phyloP scores from a whole-genome alignment of 2,888 invertebrate species.

The Heterodera filipjevi region DNA sequence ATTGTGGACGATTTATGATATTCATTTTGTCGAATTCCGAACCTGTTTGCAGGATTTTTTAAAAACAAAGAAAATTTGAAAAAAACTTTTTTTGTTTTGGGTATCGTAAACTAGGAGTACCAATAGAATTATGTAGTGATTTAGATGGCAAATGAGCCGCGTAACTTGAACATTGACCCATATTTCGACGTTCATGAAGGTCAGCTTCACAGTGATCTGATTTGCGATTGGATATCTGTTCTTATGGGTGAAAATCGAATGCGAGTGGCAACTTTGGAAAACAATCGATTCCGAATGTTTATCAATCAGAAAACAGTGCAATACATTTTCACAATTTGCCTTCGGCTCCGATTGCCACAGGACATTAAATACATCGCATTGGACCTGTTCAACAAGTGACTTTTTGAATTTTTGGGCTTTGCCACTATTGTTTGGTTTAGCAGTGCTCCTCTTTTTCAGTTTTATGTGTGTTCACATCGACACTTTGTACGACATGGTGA shows the following conservation, averaged over 20 bases:
- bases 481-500: slow-evolving; percentile 24
- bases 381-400: slow-evolving; percentile 51
- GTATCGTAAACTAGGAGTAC: too few relatives aligned
- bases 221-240: slow-evolving; percentile 31
- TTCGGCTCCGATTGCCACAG: slow-evolving; percentile 56
- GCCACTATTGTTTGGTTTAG: not conserved
- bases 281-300: slow-evolving; percentile 40
- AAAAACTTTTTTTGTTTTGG: too few relatives aligned
- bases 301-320: slow-evolving; percentile 49
- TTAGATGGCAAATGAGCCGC: not conserved
- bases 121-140: not conserved
- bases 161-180: slow-evolving; percentile 13
- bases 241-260: slow-evolving; percentile 40
- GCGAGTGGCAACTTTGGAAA: slow-evolving; percentile 32
- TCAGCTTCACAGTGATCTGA: slow-evolving; percentile 24
- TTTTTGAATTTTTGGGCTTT: not conserved
- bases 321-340: slow-evolving; percentile 60
- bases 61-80: too few relatives aligned
- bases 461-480: slow-evolving; percentile 29
- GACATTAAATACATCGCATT: slow-evolving; percentile 57
- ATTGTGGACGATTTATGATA: too few relatives aligned
- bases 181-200: slow-evolving; percentile 27
- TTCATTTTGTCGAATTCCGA: too few relatives aligned
- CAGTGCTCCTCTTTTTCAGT: slow-evolving; percentile 3
- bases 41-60: too few relatives aligned